Conservation (phyloP, 1,140 invertebrate genomes). For the Formica selysi region DNA sequence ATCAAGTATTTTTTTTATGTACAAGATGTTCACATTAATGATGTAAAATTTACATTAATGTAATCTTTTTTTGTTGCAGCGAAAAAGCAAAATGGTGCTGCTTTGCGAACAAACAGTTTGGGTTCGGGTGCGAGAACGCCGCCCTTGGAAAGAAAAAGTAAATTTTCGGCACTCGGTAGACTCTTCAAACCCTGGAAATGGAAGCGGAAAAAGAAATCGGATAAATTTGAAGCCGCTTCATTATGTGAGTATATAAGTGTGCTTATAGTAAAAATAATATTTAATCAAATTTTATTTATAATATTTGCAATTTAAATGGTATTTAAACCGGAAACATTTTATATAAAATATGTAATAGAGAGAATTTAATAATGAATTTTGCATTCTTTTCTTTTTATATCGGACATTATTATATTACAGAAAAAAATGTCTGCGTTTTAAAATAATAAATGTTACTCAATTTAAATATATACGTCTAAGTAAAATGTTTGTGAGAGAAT, state of each 20-base stretch:
- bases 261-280: not conserved
- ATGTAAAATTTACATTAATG: not conserved
- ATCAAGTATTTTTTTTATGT: not conserved
- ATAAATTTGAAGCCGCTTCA: slow-evolving; percentile 98
- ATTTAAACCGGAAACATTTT: slow-evolving; percentile 12
- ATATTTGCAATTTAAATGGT: not conserved
- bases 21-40: not conserved
- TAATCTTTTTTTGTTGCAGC: slow-evolving; percentile 89
- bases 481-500: not conserved
- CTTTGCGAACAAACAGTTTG: slow-evolving; percentile 94
- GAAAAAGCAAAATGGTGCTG: slow-evolving; percentile 97
- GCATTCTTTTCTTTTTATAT: not conserved
- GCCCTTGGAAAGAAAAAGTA: slow-evolving; percentile 95
- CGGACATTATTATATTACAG: not conserved
- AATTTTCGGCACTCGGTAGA: slow-evolving; percentile 96
- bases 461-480: not conserved
- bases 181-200: slow-evolving; percentile 99
- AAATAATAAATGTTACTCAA: slow-evolving; percentile 2
- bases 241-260: slow-evolving; percentile 93
- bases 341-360: not conserved
- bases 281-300: not conserved
- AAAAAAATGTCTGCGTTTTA: not conserved
- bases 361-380: slow-evolving; percentile 11
- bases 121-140: slow-evolving; percentile 93
- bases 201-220: slow-evolving; percentile 99